Conservation (phyloP, 1,140 invertebrate species). For the Drosophila bocki region DNA sequence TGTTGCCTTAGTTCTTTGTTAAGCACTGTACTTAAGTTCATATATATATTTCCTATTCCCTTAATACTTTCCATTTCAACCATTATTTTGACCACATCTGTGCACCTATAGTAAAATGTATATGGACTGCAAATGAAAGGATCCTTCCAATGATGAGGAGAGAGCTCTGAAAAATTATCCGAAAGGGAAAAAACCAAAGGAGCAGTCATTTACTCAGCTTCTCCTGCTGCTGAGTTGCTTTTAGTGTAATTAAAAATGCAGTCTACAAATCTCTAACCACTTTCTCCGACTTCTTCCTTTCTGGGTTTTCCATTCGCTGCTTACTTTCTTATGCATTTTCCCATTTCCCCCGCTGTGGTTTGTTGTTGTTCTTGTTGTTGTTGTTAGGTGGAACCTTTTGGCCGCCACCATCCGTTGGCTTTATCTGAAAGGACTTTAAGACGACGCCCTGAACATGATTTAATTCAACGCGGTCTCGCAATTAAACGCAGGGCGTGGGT, state of each 20-base stretch:
- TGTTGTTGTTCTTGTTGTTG: constrained; percentile 41
- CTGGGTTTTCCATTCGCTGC: constrained; percentile 29
- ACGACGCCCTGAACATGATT: constrained; percentile 61
- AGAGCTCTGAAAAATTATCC: constrained; percentile 39
- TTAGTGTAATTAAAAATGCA: constrained; percentile 78
- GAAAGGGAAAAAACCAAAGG: constrained; percentile 18
- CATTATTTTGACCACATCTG: constrained; percentile 1
- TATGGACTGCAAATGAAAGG: constrained; percentile 6
- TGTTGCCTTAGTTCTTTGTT: background rate
- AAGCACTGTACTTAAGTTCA: background rate
- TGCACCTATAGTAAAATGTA: background rate
- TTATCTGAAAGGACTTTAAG: constrained; percentile 29
- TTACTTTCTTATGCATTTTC: constrained; percentile 59
- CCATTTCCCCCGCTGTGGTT: constrained; percentile 32
- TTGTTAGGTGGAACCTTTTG: constrained; percentile 33
- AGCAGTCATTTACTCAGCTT: constrained; percentile 41
- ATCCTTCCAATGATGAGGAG: constrained; percentile 15
- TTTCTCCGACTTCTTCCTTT: constrained; percentile 27
- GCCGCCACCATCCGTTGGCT: constrained; percentile 22
- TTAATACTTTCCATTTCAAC: constrained; percentile 1
- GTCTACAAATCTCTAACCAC: constrained; percentile 55
- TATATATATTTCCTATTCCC: background rate
- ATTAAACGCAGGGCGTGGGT: constrained; percentile 65
- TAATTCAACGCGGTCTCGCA: constrained; percentile 77
- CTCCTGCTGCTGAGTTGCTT: constrained; percentile 53